Conservation (phyloP, 2,113 vertebrate species). For the Condylura cristata region DNA sequence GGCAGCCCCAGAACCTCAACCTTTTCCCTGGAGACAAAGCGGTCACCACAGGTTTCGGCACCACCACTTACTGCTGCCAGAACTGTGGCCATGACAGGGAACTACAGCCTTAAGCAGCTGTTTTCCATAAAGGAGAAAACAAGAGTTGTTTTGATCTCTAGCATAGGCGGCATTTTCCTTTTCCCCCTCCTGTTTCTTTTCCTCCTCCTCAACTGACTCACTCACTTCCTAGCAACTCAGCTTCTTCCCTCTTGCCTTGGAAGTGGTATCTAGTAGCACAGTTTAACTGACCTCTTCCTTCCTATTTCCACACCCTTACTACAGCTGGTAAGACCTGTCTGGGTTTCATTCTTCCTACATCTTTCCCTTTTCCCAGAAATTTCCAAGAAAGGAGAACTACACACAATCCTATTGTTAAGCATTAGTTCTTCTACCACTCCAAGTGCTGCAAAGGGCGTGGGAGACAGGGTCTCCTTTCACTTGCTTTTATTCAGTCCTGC, state of each 20-base stretch:
- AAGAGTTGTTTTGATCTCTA: conserved; percentile 61
- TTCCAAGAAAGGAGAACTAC: conserved; percentile 58
- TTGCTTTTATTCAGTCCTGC: conserved; percentile 45
- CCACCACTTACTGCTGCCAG: conserved; percentile 36
- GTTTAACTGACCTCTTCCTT: conserved; percentile 27
- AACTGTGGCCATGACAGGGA: neutral
- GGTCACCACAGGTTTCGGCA: neutral
- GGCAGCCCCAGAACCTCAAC: neutral
- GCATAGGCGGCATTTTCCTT: neutral
- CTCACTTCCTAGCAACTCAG: conserved; percentile 44
- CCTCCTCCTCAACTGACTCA: neutral
- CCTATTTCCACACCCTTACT: conserved; percentile 20
- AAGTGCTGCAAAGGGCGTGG: conserved; percentile 33
- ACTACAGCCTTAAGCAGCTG: conserved; percentile 43
- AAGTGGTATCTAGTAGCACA: conserved; percentile 38
- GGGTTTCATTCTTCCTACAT: conserved; percentile 19
- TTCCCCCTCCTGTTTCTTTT: neutral
- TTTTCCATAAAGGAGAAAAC: conserved; percentile 59
- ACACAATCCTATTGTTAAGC: neutral
- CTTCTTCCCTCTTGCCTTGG: conserved; percentile 25
- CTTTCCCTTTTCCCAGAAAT: neutral
- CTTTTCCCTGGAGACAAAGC: neutral
- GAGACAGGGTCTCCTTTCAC: conserved; percentile 27
- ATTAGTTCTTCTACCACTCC: conserved; percentile 29
- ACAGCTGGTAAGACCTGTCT: neutral